Percentiles rank a stretch among this genome's conserved stretches.
phyloP scores from a whole-genome alignment of 2,113 vertebrate species.

The Nycticebus coucang region DNA sequence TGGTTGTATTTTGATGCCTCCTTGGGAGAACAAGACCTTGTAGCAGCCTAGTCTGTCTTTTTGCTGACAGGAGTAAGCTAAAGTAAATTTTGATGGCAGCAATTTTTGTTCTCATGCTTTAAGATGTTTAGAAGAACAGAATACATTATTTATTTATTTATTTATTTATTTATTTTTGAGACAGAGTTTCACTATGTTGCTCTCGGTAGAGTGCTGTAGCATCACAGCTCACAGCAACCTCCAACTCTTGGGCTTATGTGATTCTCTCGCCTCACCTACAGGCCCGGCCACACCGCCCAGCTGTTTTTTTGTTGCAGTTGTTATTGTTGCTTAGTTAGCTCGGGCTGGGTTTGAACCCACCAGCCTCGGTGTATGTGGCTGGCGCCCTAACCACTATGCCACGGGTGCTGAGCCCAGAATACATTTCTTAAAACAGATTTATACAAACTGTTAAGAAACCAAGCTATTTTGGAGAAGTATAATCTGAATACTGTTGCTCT shows the following conservation, averaged over 20 bases:
- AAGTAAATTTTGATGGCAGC: neutral
- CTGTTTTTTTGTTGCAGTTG: too few species aligned
- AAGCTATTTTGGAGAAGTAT: constrained; percentile 20
- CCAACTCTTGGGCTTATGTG: too few species aligned
- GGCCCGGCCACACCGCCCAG: too few species aligned
- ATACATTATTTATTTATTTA: neutral
- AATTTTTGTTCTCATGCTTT: neutral
- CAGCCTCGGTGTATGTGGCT: too few species aligned
- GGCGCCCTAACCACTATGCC: too few species aligned
- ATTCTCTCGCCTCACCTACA: too few species aligned
- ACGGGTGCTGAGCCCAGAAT: neutral
- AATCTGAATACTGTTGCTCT: constrained; percentile 7
- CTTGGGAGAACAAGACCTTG: neutral
- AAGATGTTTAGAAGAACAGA: neutral
- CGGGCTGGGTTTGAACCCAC: too few species aligned
- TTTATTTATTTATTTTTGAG: too few species aligned
- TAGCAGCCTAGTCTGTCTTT: neutral
- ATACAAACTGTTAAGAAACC: neutral
- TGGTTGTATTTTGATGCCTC: neutral
- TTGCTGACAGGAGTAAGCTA: neutral
- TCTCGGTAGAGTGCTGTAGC: too few species aligned
- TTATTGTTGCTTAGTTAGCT: too few species aligned
- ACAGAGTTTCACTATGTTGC: too few species aligned
- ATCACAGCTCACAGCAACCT: too few species aligned
- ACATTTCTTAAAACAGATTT: constrained; percentile 11